phyloP scores from a whole-genome alignment of 1,140 invertebrate species.

The Leptoteleia sp. region DNA sequence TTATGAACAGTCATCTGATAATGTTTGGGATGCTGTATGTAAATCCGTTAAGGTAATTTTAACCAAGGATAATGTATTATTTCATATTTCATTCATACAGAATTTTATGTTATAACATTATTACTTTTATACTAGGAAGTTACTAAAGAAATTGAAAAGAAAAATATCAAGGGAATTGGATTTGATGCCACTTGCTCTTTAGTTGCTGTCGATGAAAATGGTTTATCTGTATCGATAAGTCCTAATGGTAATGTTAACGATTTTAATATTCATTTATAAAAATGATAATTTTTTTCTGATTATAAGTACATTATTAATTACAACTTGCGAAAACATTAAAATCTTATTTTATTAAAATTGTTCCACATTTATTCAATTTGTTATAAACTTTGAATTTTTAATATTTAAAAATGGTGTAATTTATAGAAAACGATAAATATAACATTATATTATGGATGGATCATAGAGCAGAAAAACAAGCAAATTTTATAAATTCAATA shows the following conservation, averaged over 20 bases:
- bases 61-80: too few relatives aligned
- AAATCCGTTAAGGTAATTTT: slow-evolving; percentile 86
- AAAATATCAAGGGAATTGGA: slow-evolving; percentile 90
- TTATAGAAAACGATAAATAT: slow-evolving; percentile 85
- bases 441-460: slow-evolving; percentile 99
- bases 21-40: slow-evolving; percentile 92
- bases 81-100: too few relatives aligned
- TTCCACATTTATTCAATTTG: too few relatives aligned
- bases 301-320: too few relatives aligned
- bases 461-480: slow-evolving; percentile 92
- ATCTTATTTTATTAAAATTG: too few relatives aligned
- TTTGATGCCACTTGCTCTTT: slow-evolving; percentile 98
- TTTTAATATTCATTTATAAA: too few relatives aligned
- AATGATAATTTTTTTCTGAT: too few relatives aligned
- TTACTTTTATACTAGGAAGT: slow-evolving; percentile 84
- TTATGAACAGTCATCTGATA: slow-evolving; percentile 95
- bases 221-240: slow-evolving; percentile 88
- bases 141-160: slow-evolving; percentile 80
- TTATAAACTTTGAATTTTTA: not conserved
- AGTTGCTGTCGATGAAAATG: slow-evolving; percentile 88
- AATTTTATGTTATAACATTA: too few relatives aligned
- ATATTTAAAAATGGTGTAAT: not conserved
- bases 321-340: too few relatives aligned
- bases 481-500: slow-evolving; percentile 89
- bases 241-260: slow-evolving; percentile 85